Conservation (phyloP, 2,888 invertebrate species). For the Crematogaster levior region DNA sequence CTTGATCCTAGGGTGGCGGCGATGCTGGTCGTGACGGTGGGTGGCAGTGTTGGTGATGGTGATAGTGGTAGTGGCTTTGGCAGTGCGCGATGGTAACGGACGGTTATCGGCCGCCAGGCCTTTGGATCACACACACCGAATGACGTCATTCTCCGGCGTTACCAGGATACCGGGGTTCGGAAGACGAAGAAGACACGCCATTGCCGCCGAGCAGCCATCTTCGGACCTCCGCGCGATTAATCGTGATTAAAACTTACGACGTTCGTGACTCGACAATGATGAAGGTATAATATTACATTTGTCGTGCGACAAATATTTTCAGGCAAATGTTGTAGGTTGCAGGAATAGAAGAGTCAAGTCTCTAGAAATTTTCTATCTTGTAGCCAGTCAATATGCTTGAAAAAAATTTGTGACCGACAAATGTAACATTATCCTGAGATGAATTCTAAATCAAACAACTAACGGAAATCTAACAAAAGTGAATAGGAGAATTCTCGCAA, state of each 20-base stretch:
- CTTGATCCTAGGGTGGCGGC: constrained; percentile 62
- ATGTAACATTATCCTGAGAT: no score
- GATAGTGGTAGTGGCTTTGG: constrained; percentile 59
- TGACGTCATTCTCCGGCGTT: constrained; percentile 72
- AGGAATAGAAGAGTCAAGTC: no score
- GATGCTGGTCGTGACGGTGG: constrained; percentile 31
- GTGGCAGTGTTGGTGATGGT: constrained; percentile 55
- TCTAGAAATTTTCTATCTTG: no score
- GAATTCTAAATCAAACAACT: neutral
- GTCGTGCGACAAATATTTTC: no score
- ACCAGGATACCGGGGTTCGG: constrained; percentile 73
- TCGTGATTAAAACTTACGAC: neutral
- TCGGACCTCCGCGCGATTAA: constrained; percentile 24
- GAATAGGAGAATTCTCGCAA: neutral
- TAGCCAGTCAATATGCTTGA: no score
- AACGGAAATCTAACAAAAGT: neutral
- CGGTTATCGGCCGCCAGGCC: constrained; percentile 67
- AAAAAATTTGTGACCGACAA: no score
- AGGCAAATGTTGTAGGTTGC: no score
- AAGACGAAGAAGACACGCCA: constrained; percentile 36
- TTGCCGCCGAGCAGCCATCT: constrained; percentile 17
- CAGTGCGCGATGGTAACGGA: constrained; percentile 69
- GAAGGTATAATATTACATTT: no score
- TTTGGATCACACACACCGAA: constrained; percentile 67
- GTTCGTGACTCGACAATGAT: neutral